Evolutionary conservation across 37 sponge, comb jelly and placozoan species (phyloP), one percentile per base, ranked within the genome.

Genomic region (Cliona cf. orientalis): DNA sequence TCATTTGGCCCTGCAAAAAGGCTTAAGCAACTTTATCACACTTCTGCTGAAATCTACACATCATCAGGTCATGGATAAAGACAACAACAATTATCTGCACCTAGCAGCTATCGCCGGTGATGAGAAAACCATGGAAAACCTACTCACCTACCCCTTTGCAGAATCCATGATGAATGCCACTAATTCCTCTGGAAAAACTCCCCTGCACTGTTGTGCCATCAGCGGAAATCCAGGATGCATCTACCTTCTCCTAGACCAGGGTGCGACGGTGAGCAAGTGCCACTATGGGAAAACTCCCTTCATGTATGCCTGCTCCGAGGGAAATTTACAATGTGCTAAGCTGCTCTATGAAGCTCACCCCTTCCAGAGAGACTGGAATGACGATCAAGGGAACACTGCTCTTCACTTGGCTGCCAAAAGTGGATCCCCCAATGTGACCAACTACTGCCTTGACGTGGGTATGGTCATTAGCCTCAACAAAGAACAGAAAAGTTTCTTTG

Each of bases 361-460:
- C 5, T 90, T 87, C 75, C 85, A 89, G 39, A 83, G 58, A 39
- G 65, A 93, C 58, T 86, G 76, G 86, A 34, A 65, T 5, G 43
- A 73, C 32, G 26, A 80, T 43, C 44, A 73, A 22, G 93, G 96
- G 12, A 71, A 90, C 66, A 87, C 84, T 41, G 79, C 88, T 39
- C 86, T 96, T 17, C 96, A 96, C 68, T 25, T 87, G 1, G 96
- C 93, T 21, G 93, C 78, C 5, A 44, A 25, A 19, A 61, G 82
- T 29, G 83, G 86, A 14, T 78, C 79, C 38, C 37, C 88, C 23
- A 56, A 46, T 39, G 66, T 71, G 1, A 78, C 93, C 11, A 14
- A 33, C n/a, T 80, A 59, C 58, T 74, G 74, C 37, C 86, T 96
- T 35, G 87, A 87, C 71, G 45, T 63, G 12, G 95, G 87, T 6